phyloP scores from a whole-genome alignment of 2,888 invertebrate genomes.

The Synergus japonicus region DNA sequence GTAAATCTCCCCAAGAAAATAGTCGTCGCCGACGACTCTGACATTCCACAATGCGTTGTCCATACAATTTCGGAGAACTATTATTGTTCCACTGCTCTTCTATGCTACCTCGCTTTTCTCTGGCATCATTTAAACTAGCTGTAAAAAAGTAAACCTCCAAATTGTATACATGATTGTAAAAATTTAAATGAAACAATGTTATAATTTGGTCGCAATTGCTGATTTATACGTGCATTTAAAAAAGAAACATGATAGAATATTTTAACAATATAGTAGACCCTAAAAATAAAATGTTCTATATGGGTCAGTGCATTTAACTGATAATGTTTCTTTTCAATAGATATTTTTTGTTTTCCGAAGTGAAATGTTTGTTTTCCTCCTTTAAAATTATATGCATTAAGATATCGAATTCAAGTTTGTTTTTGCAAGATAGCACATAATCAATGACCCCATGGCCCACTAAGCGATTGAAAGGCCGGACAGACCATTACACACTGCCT shows the following conservation, averaged over 20 bases:
- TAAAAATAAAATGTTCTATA: not conserved
- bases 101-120: not conserved
- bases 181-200: not conserved
- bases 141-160: not conserved
- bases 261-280: not conserved
- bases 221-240: not conserved
- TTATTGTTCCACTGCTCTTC: not conserved
- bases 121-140: not conserved
- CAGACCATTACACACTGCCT: constrained; percentile 57
- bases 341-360: not conserved
- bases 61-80: constrained; percentile 3
- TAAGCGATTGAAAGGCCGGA: constrained; percentile 37
- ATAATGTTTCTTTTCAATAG: not conserved
- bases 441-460: constrained; percentile 52
- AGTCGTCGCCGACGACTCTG: not conserved
- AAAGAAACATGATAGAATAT: not conserved
- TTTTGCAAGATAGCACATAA: constrained; percentile 46
- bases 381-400: not conserved
- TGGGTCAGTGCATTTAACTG: not conserved
- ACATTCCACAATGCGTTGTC: constrained; percentile 8
- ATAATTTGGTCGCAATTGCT: not conserved
- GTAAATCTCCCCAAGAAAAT: not conserved
- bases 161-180: too few species aligned
- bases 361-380: not conserved
- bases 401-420: not conserved